Conservation (phyloP, 2,888 invertebrate genomes). For the Tachystola acroxantha region DNA sequence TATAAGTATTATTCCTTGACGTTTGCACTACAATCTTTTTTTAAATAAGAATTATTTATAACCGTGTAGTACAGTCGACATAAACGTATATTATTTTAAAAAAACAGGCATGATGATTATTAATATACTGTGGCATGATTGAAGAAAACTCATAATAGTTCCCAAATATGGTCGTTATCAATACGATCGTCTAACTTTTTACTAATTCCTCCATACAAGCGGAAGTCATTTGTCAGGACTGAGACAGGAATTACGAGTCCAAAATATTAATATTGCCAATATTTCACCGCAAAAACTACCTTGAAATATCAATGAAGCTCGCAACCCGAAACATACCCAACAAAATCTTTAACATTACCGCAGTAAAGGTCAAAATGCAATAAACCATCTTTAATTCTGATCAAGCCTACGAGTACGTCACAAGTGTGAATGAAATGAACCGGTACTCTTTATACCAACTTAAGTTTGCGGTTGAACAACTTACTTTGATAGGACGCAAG, state of each 20-base stretch:
- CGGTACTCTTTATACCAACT: constrained; percentile 39
- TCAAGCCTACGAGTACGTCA: constrained; percentile 7
- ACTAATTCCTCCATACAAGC: background rate
- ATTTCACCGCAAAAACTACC: constrained; percentile 1
- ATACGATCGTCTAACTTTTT: no score
- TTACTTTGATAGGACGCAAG: constrained; percentile 6
- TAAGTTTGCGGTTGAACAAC: constrained; percentile 14
- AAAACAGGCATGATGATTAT: no score
- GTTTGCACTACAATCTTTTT: no score
- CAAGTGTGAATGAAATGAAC: constrained; percentile 54
- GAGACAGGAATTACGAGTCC: background rate
- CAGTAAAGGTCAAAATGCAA: background rate
- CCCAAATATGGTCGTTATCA: no score
- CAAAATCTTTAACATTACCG: background rate
- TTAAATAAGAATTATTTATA: no score
- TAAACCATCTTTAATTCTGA: background rate
- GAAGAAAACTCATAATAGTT: no score
- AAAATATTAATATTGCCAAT: constrained; percentile 2
- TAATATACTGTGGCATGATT: no score
- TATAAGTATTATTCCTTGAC: no score
- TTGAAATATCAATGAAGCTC: constrained; percentile 9
- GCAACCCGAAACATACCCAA: background rate
- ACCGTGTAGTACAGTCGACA: no score
- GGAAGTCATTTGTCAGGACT: background rate
- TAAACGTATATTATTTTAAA: no score